Evolutionary conservation across 2,113 vertebrate species (phyloP).

Genomic region (Shinisaurus crocodilurus): DNA sequence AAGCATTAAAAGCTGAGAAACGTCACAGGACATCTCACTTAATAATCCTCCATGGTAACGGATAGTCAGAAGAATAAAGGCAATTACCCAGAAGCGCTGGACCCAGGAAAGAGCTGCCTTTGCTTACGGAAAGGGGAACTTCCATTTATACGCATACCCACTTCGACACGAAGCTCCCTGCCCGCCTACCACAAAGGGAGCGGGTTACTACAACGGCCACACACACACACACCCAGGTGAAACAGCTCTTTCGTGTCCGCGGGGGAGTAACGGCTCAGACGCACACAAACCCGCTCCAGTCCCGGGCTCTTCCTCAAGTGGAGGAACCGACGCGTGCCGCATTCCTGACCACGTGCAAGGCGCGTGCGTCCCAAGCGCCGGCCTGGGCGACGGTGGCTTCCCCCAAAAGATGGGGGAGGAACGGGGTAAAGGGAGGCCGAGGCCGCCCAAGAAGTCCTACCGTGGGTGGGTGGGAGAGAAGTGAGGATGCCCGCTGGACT

Average conservation of each 20-base stretch:
- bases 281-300: background rate
- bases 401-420: background rate
- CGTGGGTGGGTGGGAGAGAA: rapidly evolving
- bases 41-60: background rate
- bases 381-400: background rate
- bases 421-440: rapidly evolving
- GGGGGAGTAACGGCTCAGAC: background rate
- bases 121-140: background rate
- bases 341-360: background rate
- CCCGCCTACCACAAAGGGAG: background rate
- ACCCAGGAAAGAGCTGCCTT: background rate
- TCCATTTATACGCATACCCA: too few species aligned
- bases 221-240: too few species aligned
- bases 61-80: background rate
- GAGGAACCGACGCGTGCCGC: too few species aligned
- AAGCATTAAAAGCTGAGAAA: background rate
- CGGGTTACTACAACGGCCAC: background rate
- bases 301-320: background rate
- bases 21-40: background rate
- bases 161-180: background rate
- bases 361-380: background rate
- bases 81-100: background rate
- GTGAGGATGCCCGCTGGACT: too few species aligned
- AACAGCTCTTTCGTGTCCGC: background rate
- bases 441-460: rapidly evolving